Base-by-base conservation (phyloP, 2,797 vertebrate genomes). In the Tragopan temminckii region DNA sequence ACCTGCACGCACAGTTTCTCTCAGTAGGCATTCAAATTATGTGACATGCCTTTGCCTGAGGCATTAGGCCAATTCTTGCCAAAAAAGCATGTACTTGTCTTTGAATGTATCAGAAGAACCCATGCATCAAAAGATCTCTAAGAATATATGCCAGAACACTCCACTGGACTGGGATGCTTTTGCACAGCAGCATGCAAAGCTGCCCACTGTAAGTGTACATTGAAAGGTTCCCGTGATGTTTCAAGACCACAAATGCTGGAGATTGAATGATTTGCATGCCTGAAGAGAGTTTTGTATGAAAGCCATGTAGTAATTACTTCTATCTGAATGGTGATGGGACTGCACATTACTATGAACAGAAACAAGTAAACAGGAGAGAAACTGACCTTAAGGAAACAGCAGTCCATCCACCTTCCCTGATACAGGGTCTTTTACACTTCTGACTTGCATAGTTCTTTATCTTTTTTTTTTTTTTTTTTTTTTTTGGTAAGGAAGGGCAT, bases 51-150 rank as follows among this genome's bases (percentile, higher is more conserved):
- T 67, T 50, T 52, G n/a, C 14, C 7, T 9, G 12, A 0, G 6
- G 35, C 33, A 29, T 58, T n/a, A 53, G 70, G 21, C 18, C 38
- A 89, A 9, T 3, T 15, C 43, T 50, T 35, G 38, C 40, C 38
- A 25, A 62, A 42, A 59, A 48, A 76, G 25, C 1, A 1, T 21
- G 20, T 0, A 0, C 31, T 33, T 66, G 8, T 20, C 57, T 61
- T 46, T 13, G 67, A 57, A 53, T 2, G 0, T n/a, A 21, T 6
- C 53, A 74, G 57, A 43, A 85, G 76, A 80, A 42, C 1, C 0
- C 2, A 1, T 23, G 52, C 33, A 52, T 48, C 21, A 4, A 23
- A 38, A 11, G 36, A 52, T 57, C 23, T 45, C 3, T 43, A 70
- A 90, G 31, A 9, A n/a, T 40, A 4, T 48, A 3, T 7, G 48